Conservation (phyloP, 1,140 invertebrate species). For the Bactericera cockerelli region DNA sequence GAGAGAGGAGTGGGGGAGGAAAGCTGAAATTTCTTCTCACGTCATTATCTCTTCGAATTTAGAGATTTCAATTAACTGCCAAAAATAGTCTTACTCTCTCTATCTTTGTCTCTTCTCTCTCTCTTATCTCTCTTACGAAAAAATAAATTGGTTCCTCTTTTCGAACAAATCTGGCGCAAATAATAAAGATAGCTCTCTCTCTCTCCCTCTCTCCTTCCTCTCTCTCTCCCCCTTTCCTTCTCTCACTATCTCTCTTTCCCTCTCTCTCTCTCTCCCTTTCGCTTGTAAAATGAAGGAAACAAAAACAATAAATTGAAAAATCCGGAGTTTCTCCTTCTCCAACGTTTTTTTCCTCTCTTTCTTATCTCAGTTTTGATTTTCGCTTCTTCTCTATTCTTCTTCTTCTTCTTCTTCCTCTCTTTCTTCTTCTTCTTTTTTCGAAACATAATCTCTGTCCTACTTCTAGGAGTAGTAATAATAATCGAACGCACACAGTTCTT, state of each 20-base stretch:
- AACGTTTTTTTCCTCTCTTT: neutral
- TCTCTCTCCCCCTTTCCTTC: conserved; percentile 3
- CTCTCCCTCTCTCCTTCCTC: conserved; percentile 1
- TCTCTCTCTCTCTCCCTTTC: conserved; percentile 6
- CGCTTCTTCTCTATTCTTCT: too few relatives aligned
- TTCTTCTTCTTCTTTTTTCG: too few relatives aligned
- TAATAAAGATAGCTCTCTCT: too few relatives aligned
- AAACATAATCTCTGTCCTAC: too few relatives aligned
- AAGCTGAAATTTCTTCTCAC: neutral
- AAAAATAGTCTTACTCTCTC: neutral
- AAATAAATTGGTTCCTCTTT: conserved; percentile 5
- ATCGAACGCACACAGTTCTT: too few relatives aligned
- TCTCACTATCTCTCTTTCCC: conserved; percentile 3
- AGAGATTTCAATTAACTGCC: conserved; percentile 15
- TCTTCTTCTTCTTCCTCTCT: too few relatives aligned
- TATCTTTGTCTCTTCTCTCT: conserved; percentile 11
- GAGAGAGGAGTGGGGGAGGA: neutral
- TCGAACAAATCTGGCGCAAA: neutral
- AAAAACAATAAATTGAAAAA: too few relatives aligned
- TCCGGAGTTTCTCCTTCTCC: neutral
- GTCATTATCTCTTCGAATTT: conserved; percentile 14
- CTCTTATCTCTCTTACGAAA: neutral
- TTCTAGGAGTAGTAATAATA: too few relatives aligned
- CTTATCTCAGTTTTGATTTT: conserved; percentile 5
- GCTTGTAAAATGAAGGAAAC: neutral